phyloP scores from a whole-genome alignment of 2,113 vertebrate species.

The Sorex araneus region DNA sequence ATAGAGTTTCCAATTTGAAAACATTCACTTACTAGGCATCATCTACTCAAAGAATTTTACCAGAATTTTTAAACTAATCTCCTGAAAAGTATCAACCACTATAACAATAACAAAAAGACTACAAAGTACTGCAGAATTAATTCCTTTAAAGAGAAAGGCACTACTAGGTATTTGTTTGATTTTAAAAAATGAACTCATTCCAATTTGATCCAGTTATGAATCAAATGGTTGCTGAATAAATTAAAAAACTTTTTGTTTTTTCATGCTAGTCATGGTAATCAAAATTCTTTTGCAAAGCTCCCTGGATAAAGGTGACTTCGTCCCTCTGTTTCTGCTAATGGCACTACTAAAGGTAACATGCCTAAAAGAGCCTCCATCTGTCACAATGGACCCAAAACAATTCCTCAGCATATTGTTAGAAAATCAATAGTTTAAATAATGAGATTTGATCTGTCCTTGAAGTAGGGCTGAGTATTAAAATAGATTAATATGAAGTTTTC shows the following conservation, averaged over 20 bases:
- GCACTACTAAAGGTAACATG: not conserved
- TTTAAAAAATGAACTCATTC: constrained; percentile 60
- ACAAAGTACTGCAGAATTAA: not conserved
- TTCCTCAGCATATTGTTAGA: constrained; percentile 74
- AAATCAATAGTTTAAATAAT: constrained; percentile 80
- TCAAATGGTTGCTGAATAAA: constrained; percentile 33
- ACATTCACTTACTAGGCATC: not conserved
- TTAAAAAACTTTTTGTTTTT: constrained; percentile 56
- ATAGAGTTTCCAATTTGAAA: constrained; percentile 13
- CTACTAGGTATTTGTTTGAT: not conserved
- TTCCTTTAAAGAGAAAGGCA: constrained; percentile 7
- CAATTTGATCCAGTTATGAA: not conserved
- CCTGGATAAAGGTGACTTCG: constrained; percentile 16
- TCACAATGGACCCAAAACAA: constrained; percentile 47
- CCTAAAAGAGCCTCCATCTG: constrained; percentile 64
- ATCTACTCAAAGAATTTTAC: constrained; percentile 4
- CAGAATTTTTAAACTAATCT: not conserved
- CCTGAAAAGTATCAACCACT: not conserved
- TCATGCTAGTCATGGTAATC: constrained; percentile 42
- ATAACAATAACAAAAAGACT: not conserved
- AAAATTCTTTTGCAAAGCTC: constrained; percentile 39
- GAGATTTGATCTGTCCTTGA: constrained; percentile 66
- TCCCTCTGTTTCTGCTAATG: constrained; percentile 37
- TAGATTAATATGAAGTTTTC: constrained; percentile 64
- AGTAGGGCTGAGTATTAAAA: constrained; percentile 55